These are phyloP conservation scores for Amblyornis subalaris DNA, from an alignment of 2,113 vertebrate species.

Conservation along the genomic window DNA sequence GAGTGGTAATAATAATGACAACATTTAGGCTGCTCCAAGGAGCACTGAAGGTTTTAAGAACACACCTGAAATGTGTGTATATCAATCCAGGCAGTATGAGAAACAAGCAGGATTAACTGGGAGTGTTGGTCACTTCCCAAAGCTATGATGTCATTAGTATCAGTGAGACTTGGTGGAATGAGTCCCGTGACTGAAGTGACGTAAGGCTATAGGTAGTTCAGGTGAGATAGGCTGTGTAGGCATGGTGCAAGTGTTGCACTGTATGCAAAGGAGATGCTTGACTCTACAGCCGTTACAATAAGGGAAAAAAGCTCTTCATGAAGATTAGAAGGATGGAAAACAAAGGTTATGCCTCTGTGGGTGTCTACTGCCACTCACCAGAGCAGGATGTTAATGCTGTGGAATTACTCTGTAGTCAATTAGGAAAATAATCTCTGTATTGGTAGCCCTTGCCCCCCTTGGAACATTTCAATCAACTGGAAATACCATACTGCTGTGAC, in stretches of 20 bases:
- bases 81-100: background rate
- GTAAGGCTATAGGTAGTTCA: too few species aligned
- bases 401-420: background rate
- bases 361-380: background rate
- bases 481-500: background rate
- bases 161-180: background rate
- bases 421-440: background rate
- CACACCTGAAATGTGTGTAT: background rate
- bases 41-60: background rate
- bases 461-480: background rate
- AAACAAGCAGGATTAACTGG: background rate
- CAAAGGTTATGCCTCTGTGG: background rate
- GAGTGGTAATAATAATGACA: background rate
- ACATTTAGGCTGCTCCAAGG: background rate
- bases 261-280: background rate
- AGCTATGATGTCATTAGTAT: background rate
- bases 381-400: background rate
- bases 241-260: background rate
- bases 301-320: background rate
- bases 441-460: background rate
- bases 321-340: background rate
- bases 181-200: background rate
- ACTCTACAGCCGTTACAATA: background rate
- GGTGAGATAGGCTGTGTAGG: background rate
- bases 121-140: background rate